Percentiles rank a stretch among this genome's conserved stretches.
Evolutionary conservation across 2,797 vertebrate species (phyloP).

Genomic region (Picus viridis): DNA sequence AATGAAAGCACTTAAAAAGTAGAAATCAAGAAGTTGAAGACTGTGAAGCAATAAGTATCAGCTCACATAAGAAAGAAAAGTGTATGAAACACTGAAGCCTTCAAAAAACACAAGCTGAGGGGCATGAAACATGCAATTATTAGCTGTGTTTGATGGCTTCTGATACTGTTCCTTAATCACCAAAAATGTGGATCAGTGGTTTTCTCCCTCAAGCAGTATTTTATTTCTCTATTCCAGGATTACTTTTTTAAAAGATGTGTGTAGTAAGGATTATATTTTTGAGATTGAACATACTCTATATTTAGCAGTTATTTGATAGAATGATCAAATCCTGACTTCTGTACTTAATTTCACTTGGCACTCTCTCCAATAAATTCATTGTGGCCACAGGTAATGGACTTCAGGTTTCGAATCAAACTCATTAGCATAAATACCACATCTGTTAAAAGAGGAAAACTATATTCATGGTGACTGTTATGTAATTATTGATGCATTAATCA

Average conservation of each 20-base stretch:
- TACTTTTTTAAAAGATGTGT: background rate
- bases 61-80: background rate
- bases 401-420: background rate
- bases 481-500: conserved; percentile 13
- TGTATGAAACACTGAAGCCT: background rate
- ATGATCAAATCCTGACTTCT: background rate
- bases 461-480: conserved; percentile 20
- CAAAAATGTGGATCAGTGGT: background rate
- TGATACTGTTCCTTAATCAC: conserved; percentile 2
- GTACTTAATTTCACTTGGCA: background rate
- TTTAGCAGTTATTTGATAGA: background rate
- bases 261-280: background rate
- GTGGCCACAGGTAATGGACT: background rate
- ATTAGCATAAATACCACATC: background rate
- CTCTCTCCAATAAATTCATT: background rate
- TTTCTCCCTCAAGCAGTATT: background rate
- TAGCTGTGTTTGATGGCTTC: background rate
- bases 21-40: background rate
- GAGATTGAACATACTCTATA: background rate
- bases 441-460: background rate
- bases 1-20: background rate
- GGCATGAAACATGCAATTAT: background rate
- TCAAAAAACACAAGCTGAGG: background rate
- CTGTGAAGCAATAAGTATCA: conserved; percentile 14
- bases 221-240: background rate